Evolutionary conservation across 2,113 vertebrate species (phyloP).

Genomic region (Proterorhinus semilunaris): DNA sequence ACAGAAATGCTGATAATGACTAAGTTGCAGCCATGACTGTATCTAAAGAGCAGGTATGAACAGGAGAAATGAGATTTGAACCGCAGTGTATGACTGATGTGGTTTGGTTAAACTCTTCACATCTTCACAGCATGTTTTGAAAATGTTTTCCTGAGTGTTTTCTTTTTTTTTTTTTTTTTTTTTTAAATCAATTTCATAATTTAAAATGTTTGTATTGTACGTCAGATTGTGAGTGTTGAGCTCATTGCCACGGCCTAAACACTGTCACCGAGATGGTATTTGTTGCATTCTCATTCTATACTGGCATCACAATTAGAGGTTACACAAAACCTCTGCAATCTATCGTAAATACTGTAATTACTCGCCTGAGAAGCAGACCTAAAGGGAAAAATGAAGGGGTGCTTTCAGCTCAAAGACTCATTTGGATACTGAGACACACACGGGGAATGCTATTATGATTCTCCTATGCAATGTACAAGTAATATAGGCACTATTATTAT

Average conservation of each 20-base stretch:
- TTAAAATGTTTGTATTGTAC: background rate
- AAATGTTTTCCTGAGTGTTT: background rate
- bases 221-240: constrained; percentile 14
- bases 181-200: background rate
- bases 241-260: background rate
- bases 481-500: background rate
- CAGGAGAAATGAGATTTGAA: constrained; percentile 16
- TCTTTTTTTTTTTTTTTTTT: background rate
- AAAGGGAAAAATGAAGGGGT: constrained; percentile 10
- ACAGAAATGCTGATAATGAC: constrained; percentile 31
- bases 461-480: background rate
- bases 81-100: constrained; percentile 21
- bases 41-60: constrained; percentile 33
- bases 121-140: constrained; percentile 22
- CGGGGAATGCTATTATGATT: background rate
- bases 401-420: background rate
- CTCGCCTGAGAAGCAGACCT: constrained; percentile 21
- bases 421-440: background rate
- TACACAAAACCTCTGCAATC: constrained; percentile 33
- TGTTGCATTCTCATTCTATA: constrained; percentile 16
- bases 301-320: constrained; percentile 48
- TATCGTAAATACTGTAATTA: constrained; percentile 33
- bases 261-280: background rate
- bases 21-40: constrained; percentile 35
- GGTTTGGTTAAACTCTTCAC: constrained; percentile 10